A percentile compares a stretch with the other conserved stretches of the same genome.
These are phyloP conservation scores for Dione vanillae DNA, from an alignment of 2,888 invertebrate species.

Conservation along the genomic window DNA sequence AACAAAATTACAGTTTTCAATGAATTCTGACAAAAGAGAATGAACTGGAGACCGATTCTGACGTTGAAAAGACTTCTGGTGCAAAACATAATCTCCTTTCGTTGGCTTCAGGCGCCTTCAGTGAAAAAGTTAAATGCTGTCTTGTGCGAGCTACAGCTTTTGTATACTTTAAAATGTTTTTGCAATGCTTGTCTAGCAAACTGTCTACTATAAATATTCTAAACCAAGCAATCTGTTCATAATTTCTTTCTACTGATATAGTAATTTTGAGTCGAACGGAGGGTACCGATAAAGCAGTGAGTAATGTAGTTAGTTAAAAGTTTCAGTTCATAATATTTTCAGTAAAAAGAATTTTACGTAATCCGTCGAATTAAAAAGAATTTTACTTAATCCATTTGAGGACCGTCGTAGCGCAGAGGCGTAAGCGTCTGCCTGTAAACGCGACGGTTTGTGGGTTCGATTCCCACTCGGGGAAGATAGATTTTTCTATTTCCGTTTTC, in stretches of 20 bases:
- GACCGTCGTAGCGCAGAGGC: too few relatives aligned
- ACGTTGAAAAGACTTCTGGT: slow-evolving; percentile 56
- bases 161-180: slow-evolving; percentile 7
- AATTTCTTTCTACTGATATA: not conserved
- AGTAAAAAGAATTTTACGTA: too few relatives aligned
- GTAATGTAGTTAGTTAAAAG: too few relatives aligned
- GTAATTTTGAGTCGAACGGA: not conserved
- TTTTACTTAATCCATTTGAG: too few relatives aligned
- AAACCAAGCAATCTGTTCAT: not conserved
- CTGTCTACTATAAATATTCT: not conserved
- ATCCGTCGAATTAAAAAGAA: too few relatives aligned
- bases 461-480: too few relatives aligned
- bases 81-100: slow-evolving; percentile 58
- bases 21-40: slow-evolving; percentile 37
- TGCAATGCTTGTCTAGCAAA: not conserved
- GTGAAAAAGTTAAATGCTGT: slow-evolving; percentile 38
- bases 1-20: slow-evolving; percentile 33
- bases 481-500: too few relatives aligned
- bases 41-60: slow-evolving; percentile 60
- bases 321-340: too few relatives aligned
- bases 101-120: slow-evolving; percentile 23
- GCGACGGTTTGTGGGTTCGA: too few relatives aligned
- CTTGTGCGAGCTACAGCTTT: slow-evolving; percentile 8
- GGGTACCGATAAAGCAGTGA: too few relatives aligned
- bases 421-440: too few relatives aligned